These are phyloP conservation scores for Zoanthus solanderi DNA, from an alignment of 92 coral and sea anemone species.

Conservation along the genomic window DNA sequence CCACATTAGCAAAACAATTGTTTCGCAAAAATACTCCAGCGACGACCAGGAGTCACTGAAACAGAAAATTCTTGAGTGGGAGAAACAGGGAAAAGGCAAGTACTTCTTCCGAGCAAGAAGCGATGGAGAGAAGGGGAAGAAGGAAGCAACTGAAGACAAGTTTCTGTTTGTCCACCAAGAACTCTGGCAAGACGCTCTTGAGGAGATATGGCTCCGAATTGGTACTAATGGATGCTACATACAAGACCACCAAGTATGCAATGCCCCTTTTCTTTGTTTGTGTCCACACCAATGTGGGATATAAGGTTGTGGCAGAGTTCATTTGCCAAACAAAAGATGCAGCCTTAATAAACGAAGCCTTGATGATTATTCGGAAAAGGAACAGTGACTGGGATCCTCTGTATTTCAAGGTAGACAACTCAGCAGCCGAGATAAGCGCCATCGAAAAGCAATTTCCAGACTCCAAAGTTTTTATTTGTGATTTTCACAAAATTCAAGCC, in stretches of 20 bases:
- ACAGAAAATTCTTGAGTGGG: conserved; percentile 55
- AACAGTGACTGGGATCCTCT: conserved; percentile 13
- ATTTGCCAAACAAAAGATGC: conserved; percentile 30
- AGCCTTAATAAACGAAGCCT: conserved; percentile 13
- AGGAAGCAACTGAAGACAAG: conserved; percentile 29
- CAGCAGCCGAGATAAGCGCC: conserved; percentile 36
- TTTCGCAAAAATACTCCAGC: conserved; percentile 49
- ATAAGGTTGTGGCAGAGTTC: conserved; percentile 47
- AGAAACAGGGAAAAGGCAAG: conserved; percentile 37
- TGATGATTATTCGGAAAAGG: conserved; percentile 5
- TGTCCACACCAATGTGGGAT: conserved; percentile 17
- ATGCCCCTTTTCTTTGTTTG: conserved; percentile 67
- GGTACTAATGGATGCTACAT: conserved; percentile 64
- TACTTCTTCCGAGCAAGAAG: conserved; percentile 54
- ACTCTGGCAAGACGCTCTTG: conserved; percentile 59
- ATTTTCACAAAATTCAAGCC: conserved; percentile 36
- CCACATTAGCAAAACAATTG: conserved; percentile 60
- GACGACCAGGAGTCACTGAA: conserved; percentile 65
- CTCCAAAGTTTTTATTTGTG: conserved; percentile 23
- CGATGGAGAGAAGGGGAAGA: conserved; percentile 8
- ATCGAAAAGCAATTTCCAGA: conserved; percentile 20
- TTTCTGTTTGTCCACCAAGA: conserved; percentile 71
- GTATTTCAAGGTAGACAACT: conserved; percentile 39
- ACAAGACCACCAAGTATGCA: conserved; percentile 61
- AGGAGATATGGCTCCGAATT: conserved; percentile 58